Evolutionary conservation across 2,888 invertebrate species (phyloP).

Genomic region (Graphium colonna): DNA sequence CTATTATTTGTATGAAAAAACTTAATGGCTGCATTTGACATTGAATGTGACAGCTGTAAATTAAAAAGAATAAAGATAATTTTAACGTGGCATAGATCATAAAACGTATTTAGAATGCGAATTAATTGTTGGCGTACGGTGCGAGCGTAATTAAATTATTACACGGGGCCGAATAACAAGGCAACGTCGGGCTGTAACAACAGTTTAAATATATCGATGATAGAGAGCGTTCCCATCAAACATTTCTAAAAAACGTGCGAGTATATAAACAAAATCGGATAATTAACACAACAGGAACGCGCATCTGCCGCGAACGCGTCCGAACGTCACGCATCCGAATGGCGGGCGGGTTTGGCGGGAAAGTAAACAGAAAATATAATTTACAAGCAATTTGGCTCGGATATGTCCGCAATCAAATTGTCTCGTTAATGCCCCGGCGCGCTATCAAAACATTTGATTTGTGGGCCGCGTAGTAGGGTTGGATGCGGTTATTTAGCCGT

Average conservation of each 20-base stretch:
- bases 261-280: slow-evolving; percentile 54
- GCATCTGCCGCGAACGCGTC: slow-evolving; percentile 55
- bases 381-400: slow-evolving; percentile 79
- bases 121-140: slow-evolving; percentile 15
- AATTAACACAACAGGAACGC: slow-evolving; percentile 67
- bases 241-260: slow-evolving; percentile 42
- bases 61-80: slow-evolving; percentile 12
- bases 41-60: slow-evolving; percentile 2
- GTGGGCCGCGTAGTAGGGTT: slow-evolving; percentile 62
- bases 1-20: too few relatives aligned
- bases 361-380: slow-evolving; percentile 81
- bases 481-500: slow-evolving; percentile 66
- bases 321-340: slow-evolving; percentile 59
- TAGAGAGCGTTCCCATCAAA: slow-evolving; percentile 43
- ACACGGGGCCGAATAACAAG: slow-evolving; percentile 14
- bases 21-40: slow-evolving; percentile 21
- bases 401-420: slow-evolving; percentile 81
- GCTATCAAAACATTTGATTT: slow-evolving; percentile 81
- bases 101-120: slow-evolving; percentile 15
- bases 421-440: slow-evolving; percentile 76
- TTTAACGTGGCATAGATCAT: slow-evolving; percentile 1
- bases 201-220: slow-evolving; percentile 29
- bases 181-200: slow-evolving; percentile 15
- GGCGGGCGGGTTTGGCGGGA: slow-evolving; percentile 73
- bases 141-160: slow-evolving; percentile 22